Base-by-base conservation (phyloP, 2,797 vertebrate genomes). In the Enteromius unitaeniatus region DNA sequence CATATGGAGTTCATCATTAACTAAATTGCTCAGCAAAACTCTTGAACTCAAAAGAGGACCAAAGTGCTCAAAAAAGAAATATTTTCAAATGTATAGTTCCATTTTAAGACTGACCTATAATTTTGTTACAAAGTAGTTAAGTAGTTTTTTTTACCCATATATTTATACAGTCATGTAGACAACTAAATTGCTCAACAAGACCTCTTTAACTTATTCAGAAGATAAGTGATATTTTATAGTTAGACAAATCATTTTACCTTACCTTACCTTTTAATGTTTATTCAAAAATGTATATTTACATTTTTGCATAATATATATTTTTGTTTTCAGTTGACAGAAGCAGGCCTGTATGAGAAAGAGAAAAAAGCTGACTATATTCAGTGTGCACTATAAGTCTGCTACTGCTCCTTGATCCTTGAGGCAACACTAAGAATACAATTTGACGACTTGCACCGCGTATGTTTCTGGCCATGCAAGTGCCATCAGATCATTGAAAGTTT, bases 401-500 rank as follows among this genome's bases (percentile, higher is more conserved):
- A 13, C 23, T 78, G 76, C 60, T 49, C 21, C 62, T 40, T 40
- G 37, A 6, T 40, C 15, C 26, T 47, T n/a, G 40, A 79, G 28
- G 51, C 4, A 55, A 55, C 67, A 58, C 8, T 4, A n/a, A 70
- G 51, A 37, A 72, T 45, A 3, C 53, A 79, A 68, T 45, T 15
- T 51, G 28, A 49, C 14, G 8, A 67, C 19, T 21, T 21, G 4
- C 31, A 23, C 21, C 0, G 13, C 19, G 6, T n/a, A 3, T 53
- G 78, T 51, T 58, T 58, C 13, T 3, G 8, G 21, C 51, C 19
- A 51, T 4, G 10, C 3, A 34, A 53, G 3, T 11, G 26, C 64
- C 81, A 69, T 58, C 17, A 31, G 11, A 75, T 55, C 60, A 21
- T 28, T 67, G 45, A 31, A 60, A 58, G 19, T 34, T 58, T 69